Evolutionary conservation across 53 echinoderm and acorn worm species (phyloP).

Genomic region (Hippasteria phrygiana): DNA sequence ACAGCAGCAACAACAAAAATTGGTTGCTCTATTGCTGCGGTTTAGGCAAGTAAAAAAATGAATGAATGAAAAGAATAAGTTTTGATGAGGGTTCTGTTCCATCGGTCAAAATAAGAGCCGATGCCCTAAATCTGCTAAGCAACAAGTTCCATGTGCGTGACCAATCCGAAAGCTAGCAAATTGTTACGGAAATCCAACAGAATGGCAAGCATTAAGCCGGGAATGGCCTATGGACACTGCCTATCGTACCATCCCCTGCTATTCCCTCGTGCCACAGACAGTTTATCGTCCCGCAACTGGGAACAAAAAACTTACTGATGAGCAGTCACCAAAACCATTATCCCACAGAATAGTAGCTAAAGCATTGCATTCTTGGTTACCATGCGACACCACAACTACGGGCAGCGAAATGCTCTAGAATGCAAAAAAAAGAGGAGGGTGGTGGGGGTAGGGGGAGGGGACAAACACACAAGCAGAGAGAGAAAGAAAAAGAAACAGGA

Average conservation of each 20-base stretch:
- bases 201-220: neutral
- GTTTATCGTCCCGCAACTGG: neutral
- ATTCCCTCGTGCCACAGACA: neutral
- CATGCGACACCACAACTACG: constrained; percentile 99
- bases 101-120: too few relatives aligned
- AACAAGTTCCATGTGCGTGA: neutral
- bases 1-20: too few relatives aligned
- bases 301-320: constrained; percentile 86
- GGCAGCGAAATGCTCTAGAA: constrained; percentile 92
- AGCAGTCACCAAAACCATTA: constrained; percentile 93
- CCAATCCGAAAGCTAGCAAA: neutral
- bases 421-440: constrained; percentile 47
- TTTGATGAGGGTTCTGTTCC: too few relatives aligned
- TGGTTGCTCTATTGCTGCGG: too few relatives aligned
- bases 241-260: neutral
- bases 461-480: constrained; percentile 62
- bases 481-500: constrained; percentile 67
- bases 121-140: too few relatives aligned
- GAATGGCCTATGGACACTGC: neutral
- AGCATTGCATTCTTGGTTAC: constrained; percentile 99
- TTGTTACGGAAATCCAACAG: neutral
- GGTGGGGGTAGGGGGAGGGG: constrained; percentile 52
- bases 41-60: too few relatives aligned
- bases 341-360: constrained; percentile 99
- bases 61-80: too few relatives aligned